Percentiles rank a stretch among this genome's conserved stretches.
These are phyloP conservation scores for Tenthredo scrophulariae DNA, from an alignment of 2,888 invertebrate genomes.

Conservation along the genomic window DNA sequence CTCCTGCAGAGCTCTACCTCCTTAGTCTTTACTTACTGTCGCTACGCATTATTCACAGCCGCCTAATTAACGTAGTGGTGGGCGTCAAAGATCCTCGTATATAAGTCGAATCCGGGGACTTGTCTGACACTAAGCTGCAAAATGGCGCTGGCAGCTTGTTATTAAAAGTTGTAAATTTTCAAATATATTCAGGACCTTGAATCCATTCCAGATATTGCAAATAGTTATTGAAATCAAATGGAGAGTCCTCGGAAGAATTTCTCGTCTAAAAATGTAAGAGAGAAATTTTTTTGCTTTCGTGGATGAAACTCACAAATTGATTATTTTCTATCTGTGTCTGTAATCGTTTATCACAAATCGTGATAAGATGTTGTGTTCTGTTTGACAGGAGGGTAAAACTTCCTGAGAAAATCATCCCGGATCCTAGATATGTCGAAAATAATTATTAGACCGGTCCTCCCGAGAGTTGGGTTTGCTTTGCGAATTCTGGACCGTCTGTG, in stretches of 20 bases:
- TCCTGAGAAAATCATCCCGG: background rate
- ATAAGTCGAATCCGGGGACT: slow-evolving; percentile 10
- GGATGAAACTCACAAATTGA: background rate
- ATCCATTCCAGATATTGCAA: background rate
- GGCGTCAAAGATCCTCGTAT: slow-evolving; percentile 37
- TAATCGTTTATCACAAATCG: background rate
- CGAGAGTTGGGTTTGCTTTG: slow-evolving; percentile 9
- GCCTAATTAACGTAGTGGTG: slow-evolving; percentile 27
- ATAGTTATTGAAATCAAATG: background rate
- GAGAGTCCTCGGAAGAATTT: background rate
- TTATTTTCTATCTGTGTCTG: background rate
- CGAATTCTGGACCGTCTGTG: slow-evolving; percentile 30
- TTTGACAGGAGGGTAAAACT: background rate
- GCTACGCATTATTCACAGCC: slow-evolving; percentile 43
- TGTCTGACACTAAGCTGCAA: slow-evolving; percentile 32
- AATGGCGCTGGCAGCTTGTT: background rate
- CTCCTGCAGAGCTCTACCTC: background rate
- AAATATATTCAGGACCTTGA: background rate
- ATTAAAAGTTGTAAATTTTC: background rate
- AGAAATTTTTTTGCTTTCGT: background rate
- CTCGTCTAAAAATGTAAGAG: background rate
- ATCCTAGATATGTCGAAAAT: background rate
- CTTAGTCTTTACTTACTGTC: slow-evolving; percentile 33
- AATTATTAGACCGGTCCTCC: background rate
- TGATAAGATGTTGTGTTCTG: background rate